A percentile compares a stretch with the other conserved stretches of the same genome.
phyloP scores from a whole-genome alignment of 2,888 invertebrate species.

The Eugnorisma glareosa region DNA sequence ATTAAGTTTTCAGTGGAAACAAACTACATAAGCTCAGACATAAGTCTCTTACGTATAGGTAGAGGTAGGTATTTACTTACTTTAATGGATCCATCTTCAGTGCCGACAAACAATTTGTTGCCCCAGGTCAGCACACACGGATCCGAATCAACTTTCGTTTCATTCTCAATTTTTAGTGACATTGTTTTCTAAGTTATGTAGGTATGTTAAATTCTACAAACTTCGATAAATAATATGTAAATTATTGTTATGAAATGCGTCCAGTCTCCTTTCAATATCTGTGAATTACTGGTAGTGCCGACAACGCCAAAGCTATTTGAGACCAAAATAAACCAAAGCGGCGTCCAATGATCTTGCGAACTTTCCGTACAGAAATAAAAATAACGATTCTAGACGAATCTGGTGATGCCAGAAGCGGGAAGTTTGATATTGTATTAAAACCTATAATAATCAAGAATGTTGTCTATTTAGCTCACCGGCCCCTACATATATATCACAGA shows the following conservation, averaged over 20 bases:
- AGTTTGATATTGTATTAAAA: constrained; percentile 16
- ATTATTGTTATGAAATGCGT: constrained; percentile 55
- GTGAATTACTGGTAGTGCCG: constrained; percentile 67
- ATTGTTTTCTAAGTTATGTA: constrained; percentile 67
- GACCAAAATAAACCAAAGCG: constrained; percentile 74
- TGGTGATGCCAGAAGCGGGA: constrained; percentile 36
- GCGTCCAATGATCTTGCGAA: constrained; percentile 73
- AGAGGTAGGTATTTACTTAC: constrained; percentile 73
- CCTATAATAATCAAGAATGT: background rate
- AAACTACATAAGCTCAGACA: too few species aligned
- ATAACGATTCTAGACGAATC: constrained; percentile 74
- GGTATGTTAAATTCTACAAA: background rate
- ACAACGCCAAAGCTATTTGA: constrained; percentile 61
- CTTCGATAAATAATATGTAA: background rate
- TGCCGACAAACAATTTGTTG: constrained; percentile 81
- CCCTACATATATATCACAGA: background rate
- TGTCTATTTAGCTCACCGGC: constrained; percentile 1
- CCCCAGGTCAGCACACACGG: constrained; percentile 85
- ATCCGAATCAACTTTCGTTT: constrained; percentile 81
- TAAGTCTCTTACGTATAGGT: background rate
- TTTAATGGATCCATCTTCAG: constrained; percentile 82
- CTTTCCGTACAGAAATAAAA: constrained; percentile 69
- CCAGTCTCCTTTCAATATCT: constrained; percentile 63
- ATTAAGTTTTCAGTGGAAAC: background rate
- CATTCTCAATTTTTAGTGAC: constrained; percentile 80